phyloP scores from a whole-genome alignment of 2,797 vertebrate genomes.

The Hafferia zeledoni region DNA sequence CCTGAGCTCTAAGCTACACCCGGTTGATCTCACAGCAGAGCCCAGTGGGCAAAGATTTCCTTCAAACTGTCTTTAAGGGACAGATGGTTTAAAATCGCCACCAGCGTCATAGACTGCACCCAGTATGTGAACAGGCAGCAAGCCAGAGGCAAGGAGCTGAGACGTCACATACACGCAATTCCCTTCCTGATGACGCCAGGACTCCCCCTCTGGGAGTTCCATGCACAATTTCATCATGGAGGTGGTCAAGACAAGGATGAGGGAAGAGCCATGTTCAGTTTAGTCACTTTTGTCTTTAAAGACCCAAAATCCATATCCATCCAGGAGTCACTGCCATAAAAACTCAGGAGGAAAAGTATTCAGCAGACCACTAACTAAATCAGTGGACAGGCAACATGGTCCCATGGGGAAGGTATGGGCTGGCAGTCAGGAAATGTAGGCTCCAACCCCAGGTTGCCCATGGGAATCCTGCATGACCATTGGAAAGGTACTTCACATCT shows the following conservation, averaged over 20 bases:
- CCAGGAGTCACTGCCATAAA: not conserved
- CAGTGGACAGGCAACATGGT: not conserved
- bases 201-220: accelerated
- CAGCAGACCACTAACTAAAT: not conserved
- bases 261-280: accelerated
- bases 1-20: not conserved
- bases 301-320: not conserved
- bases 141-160: not conserved
- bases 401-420: accelerated
- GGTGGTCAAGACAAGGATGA: not conserved
- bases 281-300: not conserved
- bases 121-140: not conserved
- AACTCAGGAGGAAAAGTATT: not conserved
- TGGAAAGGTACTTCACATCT: not conserved
- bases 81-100: not conserved
- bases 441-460: not conserved
- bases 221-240: not conserved
- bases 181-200: not conserved
- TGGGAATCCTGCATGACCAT: not conserved
- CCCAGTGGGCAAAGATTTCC: not conserved
- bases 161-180: accelerated
- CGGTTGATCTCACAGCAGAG: not conserved
- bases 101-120: not conserved
- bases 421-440: not conserved
- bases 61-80: not conserved